A percentile compares a stretch with the other conserved stretches of the same genome.
phyloP scores from a whole-genome alignment of 2,888 invertebrate species.

The Eumerus sabulonum region DNA sequence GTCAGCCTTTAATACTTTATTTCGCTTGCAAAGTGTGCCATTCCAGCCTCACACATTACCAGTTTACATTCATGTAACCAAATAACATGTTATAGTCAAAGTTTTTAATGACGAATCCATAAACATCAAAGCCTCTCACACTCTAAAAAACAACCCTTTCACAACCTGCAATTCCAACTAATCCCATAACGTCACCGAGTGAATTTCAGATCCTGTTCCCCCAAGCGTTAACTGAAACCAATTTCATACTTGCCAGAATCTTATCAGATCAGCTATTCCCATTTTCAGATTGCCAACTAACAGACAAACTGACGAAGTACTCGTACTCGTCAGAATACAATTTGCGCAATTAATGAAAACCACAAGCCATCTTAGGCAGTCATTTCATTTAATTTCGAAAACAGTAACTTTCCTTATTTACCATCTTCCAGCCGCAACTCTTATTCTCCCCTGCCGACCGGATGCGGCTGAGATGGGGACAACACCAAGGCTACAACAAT shows the following conservation, averaged over 20 bases:
- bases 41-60: no score
- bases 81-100: no score
- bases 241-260: slow-evolving; percentile 45
- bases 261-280: slow-evolving; percentile 49
- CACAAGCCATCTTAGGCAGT: slow-evolving; percentile 63
- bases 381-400: slow-evolving; percentile 67
- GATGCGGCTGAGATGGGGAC: no score
- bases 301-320: slow-evolving; percentile 4
- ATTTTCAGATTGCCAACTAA: slow-evolving; percentile 28
- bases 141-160: no score
- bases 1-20: no score
- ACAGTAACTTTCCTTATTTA: slow-evolving; percentile 62
- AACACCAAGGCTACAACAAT: slow-evolving; percentile 2
- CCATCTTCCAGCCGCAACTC: slow-evolving; percentile 52
- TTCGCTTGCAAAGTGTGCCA: no score
- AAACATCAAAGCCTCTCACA: no score
- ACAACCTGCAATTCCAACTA: no score
- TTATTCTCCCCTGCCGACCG: slow-evolving; percentile 22
- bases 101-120: no score
- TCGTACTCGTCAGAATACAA: slow-evolving; percentile 11
- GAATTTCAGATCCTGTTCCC: background rate
- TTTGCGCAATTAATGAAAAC: slow-evolving; percentile 51
- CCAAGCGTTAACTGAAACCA: slow-evolving; percentile 44
- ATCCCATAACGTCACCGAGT: background rate
- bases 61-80: no score